These are phyloP conservation scores for Drosophila pruinosa DNA, from an alignment of 1,140 invertebrate species.

Conservation along the genomic window DNA sequence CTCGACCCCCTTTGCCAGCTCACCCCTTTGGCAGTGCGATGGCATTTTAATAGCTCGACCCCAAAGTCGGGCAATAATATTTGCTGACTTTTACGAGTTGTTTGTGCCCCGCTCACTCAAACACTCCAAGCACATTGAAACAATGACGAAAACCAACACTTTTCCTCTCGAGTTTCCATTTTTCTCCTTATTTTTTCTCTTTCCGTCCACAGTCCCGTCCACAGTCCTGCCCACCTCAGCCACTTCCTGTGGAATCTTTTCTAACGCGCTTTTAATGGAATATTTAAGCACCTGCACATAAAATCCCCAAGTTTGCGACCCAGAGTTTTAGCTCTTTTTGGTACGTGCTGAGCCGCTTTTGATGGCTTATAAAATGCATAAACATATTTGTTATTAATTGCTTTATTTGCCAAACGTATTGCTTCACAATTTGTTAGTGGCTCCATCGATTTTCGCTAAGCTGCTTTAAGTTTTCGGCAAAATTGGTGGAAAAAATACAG, in stretches of 20 bases:
- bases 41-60: constrained; percentile 73
- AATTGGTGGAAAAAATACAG: background rate
- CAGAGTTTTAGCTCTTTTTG: background rate
- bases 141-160: constrained; percentile 59
- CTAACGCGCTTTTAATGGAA: constrained; percentile 54
- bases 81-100: constrained; percentile 66
- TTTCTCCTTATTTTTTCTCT: background rate
- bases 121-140: constrained; percentile 66
- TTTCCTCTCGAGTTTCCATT: constrained; percentile 22
- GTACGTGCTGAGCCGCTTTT: constrained; percentile 34
- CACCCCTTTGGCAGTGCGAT: constrained; percentile 35
- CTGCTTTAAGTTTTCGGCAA: constrained; percentile 21
- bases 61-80: constrained; percentile 66
- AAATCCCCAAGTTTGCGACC: constrained; percentile 8
- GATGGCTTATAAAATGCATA: constrained; percentile 55
- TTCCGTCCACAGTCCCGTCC: background rate
- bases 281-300: constrained; percentile 52
- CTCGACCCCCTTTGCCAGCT: background rate
- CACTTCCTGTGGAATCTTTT: constrained; percentile 15
- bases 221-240: background rate
- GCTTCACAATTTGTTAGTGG: constrained; percentile 11
- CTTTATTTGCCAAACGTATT: constrained; percentile 49
- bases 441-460: constrained; percentile 37
- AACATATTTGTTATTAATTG: constrained; percentile 70
- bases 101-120: constrained; percentile 14